These are phyloP conservation scores for Tenthredo distinguenda DNA, from an alignment of 2,888 invertebrate genomes.

Conservation along the genomic window DNA sequence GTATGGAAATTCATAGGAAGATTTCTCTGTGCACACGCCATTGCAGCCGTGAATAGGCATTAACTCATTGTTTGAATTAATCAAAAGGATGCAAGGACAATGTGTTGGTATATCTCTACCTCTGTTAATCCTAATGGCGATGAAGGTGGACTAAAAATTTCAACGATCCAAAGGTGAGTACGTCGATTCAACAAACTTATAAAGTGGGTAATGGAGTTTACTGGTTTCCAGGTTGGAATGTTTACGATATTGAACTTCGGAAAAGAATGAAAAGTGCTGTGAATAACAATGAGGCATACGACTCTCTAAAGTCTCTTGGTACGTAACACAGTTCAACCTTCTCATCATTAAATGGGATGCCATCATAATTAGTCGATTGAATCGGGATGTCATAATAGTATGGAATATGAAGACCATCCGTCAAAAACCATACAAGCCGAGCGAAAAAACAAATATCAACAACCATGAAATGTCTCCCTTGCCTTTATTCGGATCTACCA, in stretches of 20 bases:
- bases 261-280: not conserved
- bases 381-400: not conserved
- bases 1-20: not conserved
- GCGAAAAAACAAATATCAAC: not conserved
- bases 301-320: not conserved
- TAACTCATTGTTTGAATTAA: not conserved
- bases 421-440: not conserved
- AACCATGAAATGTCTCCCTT: not conserved
- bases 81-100: not conserved
- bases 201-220: not conserved
- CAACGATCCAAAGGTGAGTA: not conserved
- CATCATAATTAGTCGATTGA: not conserved
- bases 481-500: not conserved
- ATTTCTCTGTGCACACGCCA: not conserved
- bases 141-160: not conserved
- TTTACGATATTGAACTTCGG: not conserved
- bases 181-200: not conserved
- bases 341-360: not conserved
- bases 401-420: not conserved
- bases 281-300: not conserved
- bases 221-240: conserved; percentile 16
- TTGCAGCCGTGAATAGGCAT: not conserved
- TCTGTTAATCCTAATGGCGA: not conserved
- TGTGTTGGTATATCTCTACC: not conserved
- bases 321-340: not conserved